A percentile compares a stretch with the other conserved stretches of the same genome.
Conservation (phyloP, 1,140 invertebrate species). For the Anagrus nilaparvatae region DNA sequence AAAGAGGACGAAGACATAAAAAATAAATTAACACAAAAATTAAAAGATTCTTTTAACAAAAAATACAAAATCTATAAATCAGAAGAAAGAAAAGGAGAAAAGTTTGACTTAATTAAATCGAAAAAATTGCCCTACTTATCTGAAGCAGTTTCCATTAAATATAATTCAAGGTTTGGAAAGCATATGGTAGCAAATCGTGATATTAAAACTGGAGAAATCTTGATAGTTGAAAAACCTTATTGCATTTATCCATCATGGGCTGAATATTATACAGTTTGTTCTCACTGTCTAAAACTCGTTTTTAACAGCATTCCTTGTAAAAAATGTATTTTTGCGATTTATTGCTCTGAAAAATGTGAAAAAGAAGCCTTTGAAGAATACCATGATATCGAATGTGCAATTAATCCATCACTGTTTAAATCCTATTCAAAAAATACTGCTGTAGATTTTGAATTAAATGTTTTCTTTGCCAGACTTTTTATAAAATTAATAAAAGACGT, state of each 20-base stretch:
- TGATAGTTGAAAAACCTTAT: slow-evolving; percentile 70
- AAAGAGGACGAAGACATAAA: no score
- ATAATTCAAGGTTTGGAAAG: slow-evolving; percentile 48
- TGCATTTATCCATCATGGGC: slow-evolving; percentile 50
- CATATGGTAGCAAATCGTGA: slow-evolving; percentile 54
- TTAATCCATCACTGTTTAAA: no score
- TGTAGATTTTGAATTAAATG: no score
- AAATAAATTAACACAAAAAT: no score
- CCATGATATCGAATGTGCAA: slow-evolving; percentile 67
- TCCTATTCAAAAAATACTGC: no score
- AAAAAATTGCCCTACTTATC: slow-evolving; percentile 47
- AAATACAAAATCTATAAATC: no score
- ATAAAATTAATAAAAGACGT: no score
- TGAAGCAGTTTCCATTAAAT: slow-evolving; percentile 47
- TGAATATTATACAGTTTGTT: slow-evolving; percentile 55
- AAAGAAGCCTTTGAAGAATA: slow-evolving; percentile 48
- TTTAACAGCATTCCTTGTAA: slow-evolving; percentile 54
- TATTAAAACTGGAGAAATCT: slow-evolving; percentile 62
- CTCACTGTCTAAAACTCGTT: slow-evolving; percentile 57
- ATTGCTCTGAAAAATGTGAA: slow-evolving; percentile 61
- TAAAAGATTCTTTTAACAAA: no score
- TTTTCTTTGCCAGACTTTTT: no score
- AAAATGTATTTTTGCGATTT: slow-evolving; percentile 53
- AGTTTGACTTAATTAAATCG: no score
- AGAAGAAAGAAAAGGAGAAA: no score